Percentiles rank a stretch among this genome's conserved stretches.
Evolutionary conservation across 2,888 invertebrate species (phyloP).

Genomic region (Antitype chi): DNA sequence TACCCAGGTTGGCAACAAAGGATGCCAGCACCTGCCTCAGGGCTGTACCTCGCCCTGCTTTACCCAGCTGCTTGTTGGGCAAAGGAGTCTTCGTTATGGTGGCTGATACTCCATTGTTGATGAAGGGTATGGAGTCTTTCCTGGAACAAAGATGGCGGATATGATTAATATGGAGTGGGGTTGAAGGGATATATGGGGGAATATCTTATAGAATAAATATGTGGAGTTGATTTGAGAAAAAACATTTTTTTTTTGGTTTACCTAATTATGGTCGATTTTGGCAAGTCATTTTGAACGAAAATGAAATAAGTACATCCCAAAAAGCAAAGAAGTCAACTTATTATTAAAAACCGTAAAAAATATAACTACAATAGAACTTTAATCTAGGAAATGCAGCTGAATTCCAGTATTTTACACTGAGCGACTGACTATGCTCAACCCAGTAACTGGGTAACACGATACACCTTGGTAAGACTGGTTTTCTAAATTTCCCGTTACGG

Average conservation of each 20-base stretch:
- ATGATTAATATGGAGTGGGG: background rate
- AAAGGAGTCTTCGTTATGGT: slow-evolving; percentile 77
- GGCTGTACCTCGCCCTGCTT: slow-evolving; percentile 86
- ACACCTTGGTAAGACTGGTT: no score
- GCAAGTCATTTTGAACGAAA: background rate
- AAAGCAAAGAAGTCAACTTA: no score
- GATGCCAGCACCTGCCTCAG: slow-evolving; percentile 91
- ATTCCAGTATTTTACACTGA: no score
- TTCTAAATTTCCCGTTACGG: no score
- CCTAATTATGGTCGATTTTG: background rate
- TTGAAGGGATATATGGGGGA: background rate
- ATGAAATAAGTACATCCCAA: background rate
- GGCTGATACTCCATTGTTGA: slow-evolving; percentile 81
- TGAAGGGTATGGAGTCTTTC: slow-evolving; percentile 82
- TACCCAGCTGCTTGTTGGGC: slow-evolving; percentile 71
- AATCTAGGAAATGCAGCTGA: background rate
- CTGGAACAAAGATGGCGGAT: slow-evolving; percentile 71
- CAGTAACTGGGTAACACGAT: no score
- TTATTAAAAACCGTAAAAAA: background rate
- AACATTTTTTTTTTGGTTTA: background rate
- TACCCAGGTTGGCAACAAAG: slow-evolving; percentile 92
- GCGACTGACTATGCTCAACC: no score
- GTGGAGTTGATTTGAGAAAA: no score
- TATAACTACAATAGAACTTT: background rate
- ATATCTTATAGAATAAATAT: no score